These are phyloP conservation scores for Trissoscelio sp. DNA, from an alignment of 2,888 invertebrate species.

Conservation along the genomic window DNA sequence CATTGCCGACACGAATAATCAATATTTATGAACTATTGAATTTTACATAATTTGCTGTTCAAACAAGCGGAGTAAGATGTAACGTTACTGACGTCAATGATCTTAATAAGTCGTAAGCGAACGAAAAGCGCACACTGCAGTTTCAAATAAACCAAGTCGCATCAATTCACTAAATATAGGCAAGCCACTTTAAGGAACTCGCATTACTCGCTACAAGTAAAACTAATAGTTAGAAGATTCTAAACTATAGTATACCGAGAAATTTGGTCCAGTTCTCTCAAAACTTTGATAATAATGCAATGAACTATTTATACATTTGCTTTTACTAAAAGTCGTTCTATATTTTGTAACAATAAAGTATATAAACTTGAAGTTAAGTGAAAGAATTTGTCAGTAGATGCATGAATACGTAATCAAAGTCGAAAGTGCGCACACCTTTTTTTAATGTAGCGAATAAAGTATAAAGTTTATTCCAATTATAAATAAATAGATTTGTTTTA, in stretches of 20 bases:
- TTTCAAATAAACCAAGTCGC: constrained; percentile 14
- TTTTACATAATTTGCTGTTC: constrained; percentile 50
- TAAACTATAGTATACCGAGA: constrained; percentile 30
- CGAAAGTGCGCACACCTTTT: constrained; percentile 7
- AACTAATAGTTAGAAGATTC: no score
- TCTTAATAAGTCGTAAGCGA: constrained; percentile 33
- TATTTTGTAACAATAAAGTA: constrained; percentile 40
- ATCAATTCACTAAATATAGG: constrained; percentile 11
- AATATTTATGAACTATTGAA: constrained; percentile 55
- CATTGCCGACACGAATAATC: constrained; percentile 16
- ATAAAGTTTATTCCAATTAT: background rate
- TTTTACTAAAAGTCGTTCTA: constrained; percentile 38
- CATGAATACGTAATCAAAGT: constrained; percentile 26
- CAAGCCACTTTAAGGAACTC: no score
- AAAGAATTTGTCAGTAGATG: constrained; percentile 23
- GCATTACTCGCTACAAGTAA: no score
- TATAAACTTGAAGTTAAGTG: constrained; percentile 5
- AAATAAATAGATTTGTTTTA: background rate
- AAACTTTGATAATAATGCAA: constrained; percentile 27
- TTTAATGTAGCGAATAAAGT: background rate
- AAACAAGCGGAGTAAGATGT: constrained; percentile 11
- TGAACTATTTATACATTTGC: constrained; percentile 25
- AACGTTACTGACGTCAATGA: constrained; percentile 55
- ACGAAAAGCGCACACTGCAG: constrained; percentile 12
- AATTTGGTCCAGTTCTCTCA: constrained; percentile 16